Evolutionary conservation across 2,888 invertebrate genomes (phyloP).

Genomic region (Athetis lepigone): DNA sequence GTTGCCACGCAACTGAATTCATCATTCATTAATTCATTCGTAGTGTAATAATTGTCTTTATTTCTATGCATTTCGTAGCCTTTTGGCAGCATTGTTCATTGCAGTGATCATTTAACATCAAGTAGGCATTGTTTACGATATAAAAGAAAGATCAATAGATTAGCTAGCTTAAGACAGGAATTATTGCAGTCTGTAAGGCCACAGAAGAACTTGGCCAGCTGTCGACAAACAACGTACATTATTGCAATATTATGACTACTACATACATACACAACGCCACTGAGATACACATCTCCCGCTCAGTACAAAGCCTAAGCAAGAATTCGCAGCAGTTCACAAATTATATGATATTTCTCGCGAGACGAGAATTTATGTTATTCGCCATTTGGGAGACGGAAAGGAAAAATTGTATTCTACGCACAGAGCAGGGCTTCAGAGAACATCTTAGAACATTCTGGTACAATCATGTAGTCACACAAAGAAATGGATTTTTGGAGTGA

Average conservation of each 20-base stretch:
- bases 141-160: neutral
- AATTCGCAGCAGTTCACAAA: constrained; percentile 67
- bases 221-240: constrained; percentile 2
- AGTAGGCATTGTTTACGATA: too few relatives aligned
- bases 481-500: neutral
- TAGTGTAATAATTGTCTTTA: too few relatives aligned
- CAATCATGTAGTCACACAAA: constrained; percentile 3
- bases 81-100: too few relatives aligned
- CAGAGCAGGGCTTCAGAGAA: constrained; percentile 39
- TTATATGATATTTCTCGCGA: constrained; percentile 66
- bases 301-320: constrained; percentile 53
- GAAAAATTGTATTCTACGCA: constrained; percentile 65
- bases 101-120: too few relatives aligned
- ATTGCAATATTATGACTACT: neutral
- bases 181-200: neutral
- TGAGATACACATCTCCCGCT: constrained; percentile 7
- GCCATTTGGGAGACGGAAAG: constrained; percentile 67
- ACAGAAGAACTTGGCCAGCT: constrained; percentile 1
- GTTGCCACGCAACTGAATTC: too few relatives aligned
- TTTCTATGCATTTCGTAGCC: too few relatives aligned
- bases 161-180: neutral
- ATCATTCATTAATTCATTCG: too few relatives aligned
- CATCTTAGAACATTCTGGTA: constrained; percentile 10
- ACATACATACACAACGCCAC: neutral
- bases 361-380: constrained; percentile 69